A percentile compares a stretch with the other conserved stretches of the same genome.
These are phyloP conservation scores for Pampus argenteus DNA, from an alignment of 2,797 vertebrate genomes.

Conservation along the genomic window DNA sequence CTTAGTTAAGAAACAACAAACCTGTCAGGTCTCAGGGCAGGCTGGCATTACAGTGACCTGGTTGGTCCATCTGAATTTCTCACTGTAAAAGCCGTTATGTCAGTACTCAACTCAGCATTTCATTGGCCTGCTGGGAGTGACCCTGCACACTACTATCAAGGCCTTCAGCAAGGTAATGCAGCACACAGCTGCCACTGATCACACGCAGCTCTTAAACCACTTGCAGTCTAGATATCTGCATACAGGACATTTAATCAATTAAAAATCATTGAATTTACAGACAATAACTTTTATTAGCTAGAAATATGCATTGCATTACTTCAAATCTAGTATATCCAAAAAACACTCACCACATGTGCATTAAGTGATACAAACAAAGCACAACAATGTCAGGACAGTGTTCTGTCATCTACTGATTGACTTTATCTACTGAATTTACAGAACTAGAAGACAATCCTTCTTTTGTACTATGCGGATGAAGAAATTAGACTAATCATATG, in stretches of 20 bases:
- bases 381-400: neutral
- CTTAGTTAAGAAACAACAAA: constrained; percentile 37
- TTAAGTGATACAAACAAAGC: neutral
- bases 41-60: neutral
- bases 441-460: neutral
- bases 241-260: too few species aligned
- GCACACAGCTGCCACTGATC: constrained; percentile 34
- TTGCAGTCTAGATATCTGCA: constrained; percentile 13
- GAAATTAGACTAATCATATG: neutral
- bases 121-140: constrained; percentile 14
- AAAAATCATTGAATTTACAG: too few species aligned
- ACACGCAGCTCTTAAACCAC: constrained; percentile 8
- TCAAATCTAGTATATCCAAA: neutral
- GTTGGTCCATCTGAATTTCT: constrained; percentile 16
- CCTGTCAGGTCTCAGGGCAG: constrained; percentile 13
- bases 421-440: neutral
- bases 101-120: neutral
- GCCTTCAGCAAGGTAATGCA: neutral
- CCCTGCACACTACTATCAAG: neutral
- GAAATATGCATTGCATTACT: neutral
- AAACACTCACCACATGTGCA: neutral
- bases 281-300: too few species aligned
- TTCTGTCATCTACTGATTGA: neutral
- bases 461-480: neutral
- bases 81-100: neutral